Evolutionary conservation across 1,140 invertebrate species (phyloP), one percentile per base, ranked within the genome.

Genomic region (Bathynomus jamesi): DNA sequence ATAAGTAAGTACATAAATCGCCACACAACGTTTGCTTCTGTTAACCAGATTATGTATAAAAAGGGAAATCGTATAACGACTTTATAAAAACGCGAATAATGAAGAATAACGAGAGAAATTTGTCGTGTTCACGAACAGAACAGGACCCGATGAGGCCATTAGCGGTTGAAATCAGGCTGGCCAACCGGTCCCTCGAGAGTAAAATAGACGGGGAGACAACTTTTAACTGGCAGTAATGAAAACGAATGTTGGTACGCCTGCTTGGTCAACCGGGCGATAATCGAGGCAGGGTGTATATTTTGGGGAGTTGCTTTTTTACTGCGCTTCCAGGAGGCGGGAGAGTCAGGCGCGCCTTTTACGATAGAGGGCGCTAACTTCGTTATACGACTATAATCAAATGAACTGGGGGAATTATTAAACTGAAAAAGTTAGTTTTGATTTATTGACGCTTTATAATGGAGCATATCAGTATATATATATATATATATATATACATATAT

Each of bases 401-500:
- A 53, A 53, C 11, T 17, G 40, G 40, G 40, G 40, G 21, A 63
- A 24, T 2, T 28, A 63, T 63, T 4, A 25, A 63, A 24, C 21
- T 63, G 27, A 25, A 63, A 63, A 24, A 63, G n/a, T 1, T 63
- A 3, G n/a, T 24, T 63, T 63, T 24, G n/a, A 63, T 63, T 24
- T 63, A 63, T 63, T 24, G 1, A 63, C 27, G 25, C 24, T 40
- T 8, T 62, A 8, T 27, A 62, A 11, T 21, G 8, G 24, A 11
- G 21, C 24, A 62, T 63, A 28, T 63, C n/a, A 13, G 24, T 63
- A 63, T 63, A 63, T 63, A 28, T 63, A 63, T 63, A 28, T 62
- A 63, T 63, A 28, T 28, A 63, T 63, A 28, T 63, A 28, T 63
- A 63, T 63, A 63, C 27, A 28, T 63, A 63, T 63, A 63, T 63